Conservation (phyloP, 2,797 vertebrate species). For the Rhabdomys pumilio region DNA sequence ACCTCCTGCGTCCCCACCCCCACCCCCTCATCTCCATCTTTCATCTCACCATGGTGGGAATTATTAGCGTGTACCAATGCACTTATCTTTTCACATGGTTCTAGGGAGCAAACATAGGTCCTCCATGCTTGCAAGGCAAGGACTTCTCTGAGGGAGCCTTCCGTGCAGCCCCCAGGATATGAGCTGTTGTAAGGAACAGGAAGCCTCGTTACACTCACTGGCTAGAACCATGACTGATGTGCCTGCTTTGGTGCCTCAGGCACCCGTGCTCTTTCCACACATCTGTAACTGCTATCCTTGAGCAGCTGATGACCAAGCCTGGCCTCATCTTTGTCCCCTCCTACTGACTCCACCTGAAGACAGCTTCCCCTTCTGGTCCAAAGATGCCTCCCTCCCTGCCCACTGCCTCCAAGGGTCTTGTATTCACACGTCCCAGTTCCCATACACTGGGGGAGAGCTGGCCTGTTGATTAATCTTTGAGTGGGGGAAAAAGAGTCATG, state of each 20-base stretch:
- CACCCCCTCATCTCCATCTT: not conserved
- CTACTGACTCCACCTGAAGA: rapidly evolving
- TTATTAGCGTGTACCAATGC: not conserved
- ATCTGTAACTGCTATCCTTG: rapidly evolving
- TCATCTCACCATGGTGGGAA: not conserved
- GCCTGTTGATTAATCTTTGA: not conserved
- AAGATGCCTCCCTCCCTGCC: too few relatives aligned
- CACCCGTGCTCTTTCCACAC: rapidly evolving
- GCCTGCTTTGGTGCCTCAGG: not conserved
- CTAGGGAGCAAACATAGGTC: not conserved
- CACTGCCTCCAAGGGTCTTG: rapidly evolving
- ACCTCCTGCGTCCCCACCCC: too few relatives aligned
- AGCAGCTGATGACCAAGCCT: not conserved
- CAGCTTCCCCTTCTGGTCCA: not conserved
- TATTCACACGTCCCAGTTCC: not conserved
- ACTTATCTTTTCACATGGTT: too few relatives aligned
- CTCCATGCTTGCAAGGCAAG: not conserved
- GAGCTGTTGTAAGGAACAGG: not conserved
- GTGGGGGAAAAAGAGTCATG: not conserved
- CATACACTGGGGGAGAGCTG: not conserved
- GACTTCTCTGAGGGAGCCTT: not conserved
- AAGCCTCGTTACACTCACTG: not conserved
- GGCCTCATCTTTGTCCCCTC: not conserved
- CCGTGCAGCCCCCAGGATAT: not conserved
- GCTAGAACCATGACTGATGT: not conserved